phyloP scores from a whole-genome alignment of 2,888 invertebrate species.

The Elysia crispata region DNA sequence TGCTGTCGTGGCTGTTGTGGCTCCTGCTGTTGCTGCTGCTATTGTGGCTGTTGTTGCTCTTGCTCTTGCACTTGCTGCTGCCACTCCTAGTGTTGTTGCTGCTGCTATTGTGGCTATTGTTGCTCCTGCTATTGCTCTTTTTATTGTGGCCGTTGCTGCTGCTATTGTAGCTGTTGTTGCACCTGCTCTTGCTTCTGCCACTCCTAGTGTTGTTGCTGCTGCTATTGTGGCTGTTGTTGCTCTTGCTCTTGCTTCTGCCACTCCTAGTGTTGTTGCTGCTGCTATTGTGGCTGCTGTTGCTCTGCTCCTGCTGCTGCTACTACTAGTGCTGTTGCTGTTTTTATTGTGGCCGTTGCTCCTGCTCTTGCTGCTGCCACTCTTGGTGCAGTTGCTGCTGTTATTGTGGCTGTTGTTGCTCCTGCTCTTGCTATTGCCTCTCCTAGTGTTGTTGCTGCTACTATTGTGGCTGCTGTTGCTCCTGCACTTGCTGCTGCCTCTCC shows the following conservation, averaged over 20 bases:
- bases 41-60: no score
- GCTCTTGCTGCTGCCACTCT: neutral
- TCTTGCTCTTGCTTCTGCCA: constrained; percentile 5
- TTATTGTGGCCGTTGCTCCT: neutral
- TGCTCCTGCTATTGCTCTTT: neutral
- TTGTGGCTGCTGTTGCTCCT: no score
- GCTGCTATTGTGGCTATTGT: no score
- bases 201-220: neutral
- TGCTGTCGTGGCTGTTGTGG: no score
- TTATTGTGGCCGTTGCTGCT: neutral
- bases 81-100: no score
- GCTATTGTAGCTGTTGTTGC: neutral
- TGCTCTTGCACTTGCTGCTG: no score
- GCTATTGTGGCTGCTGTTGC: constrained; percentile 11
- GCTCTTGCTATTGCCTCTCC: no score
- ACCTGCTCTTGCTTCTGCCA: neutral
- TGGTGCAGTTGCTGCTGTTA: no score
- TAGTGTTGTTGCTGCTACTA: no score
- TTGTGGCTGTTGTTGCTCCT: neutral
- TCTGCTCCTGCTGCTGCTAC: neutral
- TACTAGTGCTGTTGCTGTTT: constrained; percentile 10
- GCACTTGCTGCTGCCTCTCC: no score
- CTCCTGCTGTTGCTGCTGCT: no score
- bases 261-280: constrained; percentile 17
- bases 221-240: constrained; percentile 22